Evolutionary conservation across 2,113 vertebrate genomes (phyloP), one percentile per base, ranked within the genome.

Genomic region (Hiodon alosoides): DNA sequence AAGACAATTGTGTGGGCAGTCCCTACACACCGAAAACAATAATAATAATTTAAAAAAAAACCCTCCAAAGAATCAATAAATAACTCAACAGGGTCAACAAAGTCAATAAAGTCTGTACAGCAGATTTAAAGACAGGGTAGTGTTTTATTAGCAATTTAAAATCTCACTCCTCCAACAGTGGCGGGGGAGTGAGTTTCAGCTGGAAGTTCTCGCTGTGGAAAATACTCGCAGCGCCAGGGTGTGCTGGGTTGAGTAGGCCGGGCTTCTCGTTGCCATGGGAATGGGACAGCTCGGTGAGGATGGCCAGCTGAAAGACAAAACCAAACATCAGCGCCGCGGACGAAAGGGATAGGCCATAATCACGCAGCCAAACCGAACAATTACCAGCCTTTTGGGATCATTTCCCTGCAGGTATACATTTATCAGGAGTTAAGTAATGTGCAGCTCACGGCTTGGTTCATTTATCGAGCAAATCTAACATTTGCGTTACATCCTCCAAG

Each of bases 141-240:
- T 71, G 8, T 53, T 76, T 76, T 64, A 76, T 70, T 71, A 46
- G 50, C 51, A 70, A 64, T 17, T 10, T 64, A 76, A 14, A 7
- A 11, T 5, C 31, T 81, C 87, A 98, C 62, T 98, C 95, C 48
- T 98, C 95, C 0, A 92, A 70, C 79, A 94, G 75, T 0, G 96
- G 96, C 0, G 95, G 96, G 0, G 96, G 95, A 0, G 89, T 83
- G 57, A 98, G 94, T 14, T 94, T 94, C 0, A 98, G 92, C 79
- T 93, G 91, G 85, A 96, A 97, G 80, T 88, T 94, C 85, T 97
- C 92, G 0, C 92, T 92, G 87, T 96, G 93, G 85, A 95, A 95
- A 79, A 95, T 82, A 0, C 92, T 94, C 85, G 86, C 85, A 0
- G 83, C 5, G 79, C 91, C 88, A 3, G 90, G 80, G 0, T 94